A percentile compares a stretch with the other conserved stretches of the same genome.
phyloP scores from a whole-genome alignment of 1,140 invertebrate species.

The Eulimnadia texana region DNA sequence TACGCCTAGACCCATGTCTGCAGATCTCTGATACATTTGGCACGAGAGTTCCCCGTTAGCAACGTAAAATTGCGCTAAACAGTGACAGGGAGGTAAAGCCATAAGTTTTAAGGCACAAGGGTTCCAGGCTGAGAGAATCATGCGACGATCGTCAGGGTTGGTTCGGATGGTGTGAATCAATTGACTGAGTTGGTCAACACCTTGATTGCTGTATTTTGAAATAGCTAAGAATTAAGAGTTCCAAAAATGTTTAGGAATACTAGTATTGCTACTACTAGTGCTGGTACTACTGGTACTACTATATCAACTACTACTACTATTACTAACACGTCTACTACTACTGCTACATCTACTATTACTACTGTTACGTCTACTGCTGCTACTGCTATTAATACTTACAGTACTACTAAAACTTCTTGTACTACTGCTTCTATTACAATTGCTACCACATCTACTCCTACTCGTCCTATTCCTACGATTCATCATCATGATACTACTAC shows the following conservation, averaged over 20 bases:
- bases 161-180: conserved; percentile 66
- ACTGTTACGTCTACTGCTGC: conserved; percentile 36
- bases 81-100: conserved; percentile 96
- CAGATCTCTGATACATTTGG: conserved; percentile 90
- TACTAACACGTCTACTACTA: no score
- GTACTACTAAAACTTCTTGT: no score
- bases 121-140: conserved; percentile 95
- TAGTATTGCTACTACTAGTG: neutral
- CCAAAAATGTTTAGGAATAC: neutral
- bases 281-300: neutral
- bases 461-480: no score
- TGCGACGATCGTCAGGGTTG: conserved; percentile 72
- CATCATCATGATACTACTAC: no score
- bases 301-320: neutral
- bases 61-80: conserved; percentile 90
- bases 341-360: neutral
- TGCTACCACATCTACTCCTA: neutral
- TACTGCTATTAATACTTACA: neutral
- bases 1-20: conserved; percentile 94
- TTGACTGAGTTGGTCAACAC: conserved; percentile 71
- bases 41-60: conserved; percentile 67
- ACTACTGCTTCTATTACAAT: neutral
- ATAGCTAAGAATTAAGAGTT: neutral
- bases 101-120: conserved; percentile 75
- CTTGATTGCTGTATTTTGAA: conserved; percentile 41